Evolutionary conservation across 1,140 invertebrate genomes (phyloP), one percentile per base, ranked within the genome.

Genomic region (Melanaphis sacchari): DNA sequence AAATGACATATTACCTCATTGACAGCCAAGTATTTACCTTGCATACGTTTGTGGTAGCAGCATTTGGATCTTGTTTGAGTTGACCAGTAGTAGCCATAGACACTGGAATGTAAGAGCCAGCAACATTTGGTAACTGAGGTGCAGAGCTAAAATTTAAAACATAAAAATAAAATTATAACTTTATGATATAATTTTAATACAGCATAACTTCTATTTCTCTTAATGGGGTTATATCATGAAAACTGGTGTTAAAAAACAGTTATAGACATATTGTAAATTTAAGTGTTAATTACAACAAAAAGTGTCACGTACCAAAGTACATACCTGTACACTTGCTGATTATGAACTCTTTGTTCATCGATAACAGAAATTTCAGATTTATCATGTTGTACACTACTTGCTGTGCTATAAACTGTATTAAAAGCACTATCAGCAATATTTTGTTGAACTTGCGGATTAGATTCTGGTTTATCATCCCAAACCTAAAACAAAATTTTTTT

Each of bases 311-410:
- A 93, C 91, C 91, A 93, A 93, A 93, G 81, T 93, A 93, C 91
- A 93, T 93, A 93, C 91, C 91, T 93, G 91, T 93, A 93, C 91
- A 93, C 91, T 93, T 93, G 91, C 46, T 93, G 91, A 49, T 93
- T 93, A 54, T 93, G 91, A 93, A 93, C 91, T 85, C 91, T 93
- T 52, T 93, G 91, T 93, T 93, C 91, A 54, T 93, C 91, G 21
- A 93, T 93, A 54, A 93, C 91, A 41, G 91, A 93, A 38, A 93
- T 93, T 26, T 93, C 91, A 31, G 91, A 93, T 93, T 93, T 93
- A 93, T 93, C 91, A n/a, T 93, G 91, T 54, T 93, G 91, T 38
- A 46, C 81, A 84, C 31, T 85, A 40, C 36, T 84, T 18, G 91
- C 91, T 40, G 91, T 93, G 7, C 91, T 93, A 93, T 93, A 93